Conservation (phyloP, 2,113 vertebrate genomes). For the Apodemus sylvaticus region DNA sequence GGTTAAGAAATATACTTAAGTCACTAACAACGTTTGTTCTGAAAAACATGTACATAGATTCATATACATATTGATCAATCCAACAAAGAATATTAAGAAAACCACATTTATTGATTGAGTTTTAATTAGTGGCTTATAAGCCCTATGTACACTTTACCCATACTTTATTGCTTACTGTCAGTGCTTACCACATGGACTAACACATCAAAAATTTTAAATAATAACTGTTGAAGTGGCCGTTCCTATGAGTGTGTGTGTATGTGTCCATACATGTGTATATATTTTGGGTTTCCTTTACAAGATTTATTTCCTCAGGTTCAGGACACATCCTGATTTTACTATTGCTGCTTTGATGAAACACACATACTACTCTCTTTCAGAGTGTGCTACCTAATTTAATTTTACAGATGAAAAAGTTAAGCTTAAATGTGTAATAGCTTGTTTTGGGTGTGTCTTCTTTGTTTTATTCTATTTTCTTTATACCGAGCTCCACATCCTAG, state of each 20-base stretch:
- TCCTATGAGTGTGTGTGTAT: neutral
- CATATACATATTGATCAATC: neutral
- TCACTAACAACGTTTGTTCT: neutral
- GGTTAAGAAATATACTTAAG: neutral
- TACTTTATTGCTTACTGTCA: neutral
- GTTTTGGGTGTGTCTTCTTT: neutral
- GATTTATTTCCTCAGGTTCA: neutral
- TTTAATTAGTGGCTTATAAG: neutral
- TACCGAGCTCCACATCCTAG: neutral
- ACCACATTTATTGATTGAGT: neutral
- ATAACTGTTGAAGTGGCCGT: neutral
- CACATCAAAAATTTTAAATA: neutral
- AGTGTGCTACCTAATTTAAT: neutral
- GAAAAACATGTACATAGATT: neutral
- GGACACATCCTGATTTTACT: neutral
- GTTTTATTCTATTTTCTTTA: neutral
- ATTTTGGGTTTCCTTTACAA: neutral
- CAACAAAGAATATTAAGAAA: constrained; percentile 43
- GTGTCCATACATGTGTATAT: neutral
- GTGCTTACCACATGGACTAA: neutral
- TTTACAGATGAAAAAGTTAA: constrained; percentile 22
- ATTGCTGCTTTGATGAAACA: neutral
- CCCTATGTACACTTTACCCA: neutral
- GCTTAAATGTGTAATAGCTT: neutral
- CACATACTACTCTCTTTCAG: neutral